Evolutionary conservation across 2,113 vertebrate genomes (phyloP), one percentile per base, ranked within the genome.

Genomic region (Apistogramma diplotaenia): DNA sequence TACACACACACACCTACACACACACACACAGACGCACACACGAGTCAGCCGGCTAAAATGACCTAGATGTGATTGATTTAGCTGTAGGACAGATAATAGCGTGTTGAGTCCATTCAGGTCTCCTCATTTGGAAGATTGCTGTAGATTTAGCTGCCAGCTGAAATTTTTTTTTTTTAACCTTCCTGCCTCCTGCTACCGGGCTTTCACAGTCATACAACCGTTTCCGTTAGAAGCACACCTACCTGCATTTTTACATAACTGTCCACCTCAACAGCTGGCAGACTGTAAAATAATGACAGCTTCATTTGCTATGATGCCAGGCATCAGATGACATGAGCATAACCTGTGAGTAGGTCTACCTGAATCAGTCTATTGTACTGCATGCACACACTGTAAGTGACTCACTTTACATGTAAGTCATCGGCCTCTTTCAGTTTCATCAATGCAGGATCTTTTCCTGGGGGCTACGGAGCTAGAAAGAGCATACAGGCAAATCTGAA

Each of bases 41-140:
- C n/a, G n/a, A 78, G 53, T 61, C 78, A 70, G 58, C 72, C 82
- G 84, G 79, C 76, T 55, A 74, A 62, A 76, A 75, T 90, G 91
- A 92, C 90, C 91, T 90, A 92, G 76, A 91, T 93, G 87, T 76
- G 90, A 89, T 90, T 88, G 86, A 89, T 92, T 90, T 72, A 87
- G 88, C 89, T 61, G 81, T 70, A 78, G 85, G 70, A 80, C 85
- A 85, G 70, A 87, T 74, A 83, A 71, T 78, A 54, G 73, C 23
- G 18, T 43, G 53, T 35, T 25, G 62, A 40, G 51, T 25, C 62
- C 70, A 57, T 57, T 37, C 80, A 21, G 29, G 10, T 78, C 76
- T 78, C 84, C 72, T 86, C 83, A 83, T 84, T 76, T 59, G 40
- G 62, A 56, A 67, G 43, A 81, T 67, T 51, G 67, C 58, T 40